These are phyloP conservation scores for Onchidella celtica DNA, from an alignment of 2,888 invertebrate genomes.

Conservation along the genomic window DNA sequence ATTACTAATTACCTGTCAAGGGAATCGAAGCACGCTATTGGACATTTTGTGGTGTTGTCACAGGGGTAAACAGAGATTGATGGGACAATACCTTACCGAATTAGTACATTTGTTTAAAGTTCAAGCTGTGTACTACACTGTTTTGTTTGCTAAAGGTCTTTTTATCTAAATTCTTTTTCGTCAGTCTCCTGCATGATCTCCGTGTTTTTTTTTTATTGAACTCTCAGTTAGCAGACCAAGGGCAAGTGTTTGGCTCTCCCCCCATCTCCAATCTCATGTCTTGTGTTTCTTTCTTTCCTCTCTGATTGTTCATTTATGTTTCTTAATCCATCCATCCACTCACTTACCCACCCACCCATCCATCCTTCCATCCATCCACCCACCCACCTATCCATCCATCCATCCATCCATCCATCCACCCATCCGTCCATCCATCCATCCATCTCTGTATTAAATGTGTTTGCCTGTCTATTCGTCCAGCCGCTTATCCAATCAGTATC, in stretches of 20 bases:
- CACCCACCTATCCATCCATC: not conserved
- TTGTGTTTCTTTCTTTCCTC: constrained; percentile 24
- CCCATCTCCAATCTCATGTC: not conserved
- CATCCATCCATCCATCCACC: not conserved
- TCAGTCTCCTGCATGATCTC: too few relatives aligned
- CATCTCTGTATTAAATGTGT: not conserved
- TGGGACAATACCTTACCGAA: not conserved
- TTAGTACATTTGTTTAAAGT: not conserved
- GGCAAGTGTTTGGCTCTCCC: not conserved
- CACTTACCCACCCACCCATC: not conserved
- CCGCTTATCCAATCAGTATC: too few relatives aligned
- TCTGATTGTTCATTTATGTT: not conserved
- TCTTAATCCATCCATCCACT: not conserved
- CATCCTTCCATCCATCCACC: not conserved
- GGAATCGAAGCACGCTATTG: not conserved
- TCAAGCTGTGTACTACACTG: too few relatives aligned
- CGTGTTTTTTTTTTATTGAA: too few relatives aligned
- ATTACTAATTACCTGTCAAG: too few relatives aligned
- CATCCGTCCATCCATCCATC: not conserved
- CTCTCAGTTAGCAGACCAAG: not conserved
- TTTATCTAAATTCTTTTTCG: too few relatives aligned
- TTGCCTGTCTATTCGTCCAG: not conserved
- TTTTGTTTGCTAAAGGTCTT: too few relatives aligned
- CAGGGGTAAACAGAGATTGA: not conserved
- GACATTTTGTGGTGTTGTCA: not conserved